Base-by-base conservation (phyloP, 2,797 vertebrate genomes). In the Alca torda region DNA sequence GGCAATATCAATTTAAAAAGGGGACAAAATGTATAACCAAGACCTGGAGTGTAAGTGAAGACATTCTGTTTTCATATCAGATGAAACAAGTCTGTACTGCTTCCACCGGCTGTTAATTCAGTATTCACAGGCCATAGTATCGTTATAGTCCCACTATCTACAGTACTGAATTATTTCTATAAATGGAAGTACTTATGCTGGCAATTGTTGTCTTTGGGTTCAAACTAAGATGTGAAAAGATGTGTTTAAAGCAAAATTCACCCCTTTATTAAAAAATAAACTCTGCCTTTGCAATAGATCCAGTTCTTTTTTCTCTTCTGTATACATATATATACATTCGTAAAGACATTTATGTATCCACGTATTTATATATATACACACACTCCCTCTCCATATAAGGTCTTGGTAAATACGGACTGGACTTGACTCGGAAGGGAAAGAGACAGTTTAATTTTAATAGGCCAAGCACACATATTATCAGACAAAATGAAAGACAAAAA, bases 321-420 rank as follows among this genome's bases (percentile, higher is more conserved):
- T 64, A 7, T 54, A 30, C 48, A 23, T 65, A 51, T 65, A 53
- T 20, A 54, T 3, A 84, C 33, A 69, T 20, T 57, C 13, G 65
- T 75, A 86, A 84, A 91, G 35, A 68, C 24, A 46, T 72, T 65
- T 90, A 50, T 84, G 37, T 86, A 46, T 51, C 88, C 16, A 31
- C 33, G 3, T 37, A 56, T 88, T 87, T 88, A 60, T 37, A 81
- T 54, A 45, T 6, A 82, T 18, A 84, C 11, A 81, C 13, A 75
- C 45, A 45, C 68, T 76, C 50, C n/a, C 41, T 83, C 31, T 92
- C 90, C 91, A 81, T 96, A 70, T 84, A 93, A 83, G 92, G 96
- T 95, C 94, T 93, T 30, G 84, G 93, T 98, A 98, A 98, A 98
- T 90, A 97, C 3, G 1, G 97, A 89, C 67, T 95, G 54, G 18